Evolutionary conservation across 2,113 vertebrate genomes (phyloP), one percentile per base, ranked within the genome.

Genomic region (Rhodinocichla rosea): DNA sequence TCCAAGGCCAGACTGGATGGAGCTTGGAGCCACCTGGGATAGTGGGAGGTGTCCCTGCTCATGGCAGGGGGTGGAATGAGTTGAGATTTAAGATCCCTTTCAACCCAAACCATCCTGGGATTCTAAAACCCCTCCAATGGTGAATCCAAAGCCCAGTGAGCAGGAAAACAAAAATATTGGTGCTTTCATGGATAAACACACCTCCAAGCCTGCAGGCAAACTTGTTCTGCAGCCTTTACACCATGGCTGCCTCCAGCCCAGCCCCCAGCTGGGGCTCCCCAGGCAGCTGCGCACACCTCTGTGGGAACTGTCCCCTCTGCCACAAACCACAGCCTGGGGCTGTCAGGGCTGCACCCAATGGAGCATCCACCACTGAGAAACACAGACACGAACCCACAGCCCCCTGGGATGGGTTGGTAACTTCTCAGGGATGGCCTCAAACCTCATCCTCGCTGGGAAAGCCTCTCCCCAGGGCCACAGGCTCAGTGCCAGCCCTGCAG

Each of bases 1-100:
- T 1, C 49, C 50, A 57, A 27, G 27, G 15, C 42, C 50, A 57
- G 40, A n/a, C 0, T 55, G 49, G 65, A 22, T 0, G 0, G 59
- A 35, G 21, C 11, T 63, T 32, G 75, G 32, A 71, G 42, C 42
- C 7, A 0, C 8, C 44, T 65, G 67, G 68, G 32, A 7, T 0
- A 7, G 18, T 16, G 59, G 37, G 0, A 81, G 35, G 10, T 57
- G 76, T 50, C 44, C 8, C 22, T 33, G 50, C 17, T 37, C 27
- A 49, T 11, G 27, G 21, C 13, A 56, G 14, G 18, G 37, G 32
- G 3, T 15, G 11, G 35, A 0, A 57, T 0, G 0, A 2, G 20
- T 10, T 47, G 62, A 5, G 8, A 10, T 68, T 75, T 53, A 18
- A 53, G 8, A 19, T 23, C n/a, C 21, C 30, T 35, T 69, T 15